phyloP scores from a whole-genome alignment of 2,113 vertebrate species.

The Callaeas wilsoni region DNA sequence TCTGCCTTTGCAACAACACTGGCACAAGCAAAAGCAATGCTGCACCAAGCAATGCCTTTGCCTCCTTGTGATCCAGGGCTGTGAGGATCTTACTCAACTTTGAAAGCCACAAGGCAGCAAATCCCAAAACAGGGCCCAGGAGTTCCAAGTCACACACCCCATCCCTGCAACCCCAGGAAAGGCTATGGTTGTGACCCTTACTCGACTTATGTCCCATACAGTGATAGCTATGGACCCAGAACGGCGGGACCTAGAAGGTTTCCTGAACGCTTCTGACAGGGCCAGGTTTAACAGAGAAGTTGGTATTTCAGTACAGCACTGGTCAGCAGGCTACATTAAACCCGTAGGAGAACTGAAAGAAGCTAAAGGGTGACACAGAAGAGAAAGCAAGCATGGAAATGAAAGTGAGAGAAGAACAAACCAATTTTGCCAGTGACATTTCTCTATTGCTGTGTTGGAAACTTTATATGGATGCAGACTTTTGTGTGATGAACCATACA shows the following conservation, averaged over 20 bases:
- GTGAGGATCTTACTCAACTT: background rate
- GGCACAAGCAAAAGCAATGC: background rate
- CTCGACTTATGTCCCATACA: rapidly evolving
- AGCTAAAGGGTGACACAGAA: background rate
- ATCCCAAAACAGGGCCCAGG: background rate
- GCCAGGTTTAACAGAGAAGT: background rate
- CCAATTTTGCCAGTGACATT: background rate
- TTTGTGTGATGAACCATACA: background rate
- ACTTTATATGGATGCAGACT: background rate
- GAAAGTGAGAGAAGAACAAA: background rate
- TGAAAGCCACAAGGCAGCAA: background rate
- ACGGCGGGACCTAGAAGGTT: background rate
- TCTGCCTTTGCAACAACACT: background rate
- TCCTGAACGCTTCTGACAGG: background rate
- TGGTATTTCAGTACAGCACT: background rate
- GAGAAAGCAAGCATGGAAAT: background rate
- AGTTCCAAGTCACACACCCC: background rate
- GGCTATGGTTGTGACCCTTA: background rate
- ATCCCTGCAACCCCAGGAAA: background rate
- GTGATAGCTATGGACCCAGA: background rate
- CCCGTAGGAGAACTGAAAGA: background rate
- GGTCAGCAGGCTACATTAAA: background rate
- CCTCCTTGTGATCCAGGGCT: background rate
- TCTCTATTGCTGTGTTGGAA: background rate
- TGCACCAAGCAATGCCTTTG: background rate